Conservation (phyloP, 2,888 invertebrate genomes). For the Perithous albicinctus region DNA sequence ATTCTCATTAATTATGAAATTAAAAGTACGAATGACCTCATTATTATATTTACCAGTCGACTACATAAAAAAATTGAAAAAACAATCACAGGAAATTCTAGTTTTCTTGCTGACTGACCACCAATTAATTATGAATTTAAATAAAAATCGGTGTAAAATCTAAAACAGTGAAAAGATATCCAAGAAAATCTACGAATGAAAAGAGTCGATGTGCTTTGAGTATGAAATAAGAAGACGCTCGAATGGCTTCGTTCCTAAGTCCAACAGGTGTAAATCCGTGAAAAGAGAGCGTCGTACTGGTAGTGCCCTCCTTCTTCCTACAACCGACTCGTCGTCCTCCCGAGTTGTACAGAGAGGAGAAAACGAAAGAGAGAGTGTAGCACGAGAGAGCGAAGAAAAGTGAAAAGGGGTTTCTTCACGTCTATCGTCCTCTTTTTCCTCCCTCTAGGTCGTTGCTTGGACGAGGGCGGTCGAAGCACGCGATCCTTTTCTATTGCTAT, state of each 20-base stretch:
- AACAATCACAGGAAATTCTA: too few relatives aligned
- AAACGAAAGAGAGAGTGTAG: slow-evolving; percentile 44
- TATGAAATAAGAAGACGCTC: slow-evolving; percentile 73
- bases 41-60: too few relatives aligned
- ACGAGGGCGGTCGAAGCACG: slow-evolving; percentile 47
- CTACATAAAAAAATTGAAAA: too few relatives aligned
- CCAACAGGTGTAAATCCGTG: slow-evolving; percentile 84
- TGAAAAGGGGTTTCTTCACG: slow-evolving; percentile 37
- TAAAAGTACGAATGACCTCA: too few relatives aligned
- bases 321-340: slow-evolving; percentile 56
- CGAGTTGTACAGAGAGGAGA: slow-evolving; percentile 43
- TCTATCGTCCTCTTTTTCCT: slow-evolving; percentile 17
- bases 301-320: slow-evolving; percentile 25
- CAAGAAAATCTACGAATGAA: slow-evolving; percentile 18
- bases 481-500: slow-evolving; percentile 52
- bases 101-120: too few relatives aligned
- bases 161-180: slow-evolving; percentile 33
- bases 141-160: slow-evolving; percentile 32
- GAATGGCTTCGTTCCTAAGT: slow-evolving; percentile 74
- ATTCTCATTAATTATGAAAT: too few relatives aligned
- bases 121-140: slow-evolving; percentile 7
- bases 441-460: slow-evolving; percentile 12
- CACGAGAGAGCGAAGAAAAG: slow-evolving; percentile 43
- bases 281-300: slow-evolving; percentile 71
- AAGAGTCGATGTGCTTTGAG: slow-evolving; percentile 66